Evolutionary conservation across 2,888 invertebrate genomes (phyloP), one percentile per base, ranked within the genome.

Genomic region (Brenthis hecate): DNA sequence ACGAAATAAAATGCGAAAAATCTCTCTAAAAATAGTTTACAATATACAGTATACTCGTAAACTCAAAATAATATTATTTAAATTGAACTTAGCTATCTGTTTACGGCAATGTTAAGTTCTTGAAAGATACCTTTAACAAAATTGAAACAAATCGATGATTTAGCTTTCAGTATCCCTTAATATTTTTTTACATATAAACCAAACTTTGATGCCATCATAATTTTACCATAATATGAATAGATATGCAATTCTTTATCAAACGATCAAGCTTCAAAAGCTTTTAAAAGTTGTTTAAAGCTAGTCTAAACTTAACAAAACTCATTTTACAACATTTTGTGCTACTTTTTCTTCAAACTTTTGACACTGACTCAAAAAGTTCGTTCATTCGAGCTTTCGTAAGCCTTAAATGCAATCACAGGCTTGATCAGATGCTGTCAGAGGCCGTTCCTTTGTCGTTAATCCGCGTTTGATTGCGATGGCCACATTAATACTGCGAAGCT

Each of bases 401-500:
- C 66, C 56, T 56, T 57, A 68, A 71, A 65, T 62, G 66, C 65
- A 65, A 68, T 71, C 68, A 66, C 68, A 43, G 68, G 64, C 65
- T 56, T 51, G 65, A 70, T 60, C 61, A 56, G 51, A 56, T 67
- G 54, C 65, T 56, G 66, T 58, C 68, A 60, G 69, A 66, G 60
- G 60, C 66, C 58, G 64, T 66, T 68, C 66, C 69, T 72, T 75
- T 74, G 74, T 74, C 73, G 62, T 72, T 79, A 78, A 79, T 77
- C 78, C 78, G 69, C 57, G 71, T 79, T 79, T 79, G 79, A 79
- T 79, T 79, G 79, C 78, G 70, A 70, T 72, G 66, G 70, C 61
- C 73, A 72, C 72, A 75, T 75, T 75, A 75, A 74, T 71, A 65
- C 68, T 60, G 55, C 56, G 16, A 14, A 57, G 57, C 13, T 16